Evolutionary conservation across 2,888 invertebrate genomes (phyloP), one percentile per base, ranked within the genome.

Genomic region (Sepiola atlantica): DNA sequence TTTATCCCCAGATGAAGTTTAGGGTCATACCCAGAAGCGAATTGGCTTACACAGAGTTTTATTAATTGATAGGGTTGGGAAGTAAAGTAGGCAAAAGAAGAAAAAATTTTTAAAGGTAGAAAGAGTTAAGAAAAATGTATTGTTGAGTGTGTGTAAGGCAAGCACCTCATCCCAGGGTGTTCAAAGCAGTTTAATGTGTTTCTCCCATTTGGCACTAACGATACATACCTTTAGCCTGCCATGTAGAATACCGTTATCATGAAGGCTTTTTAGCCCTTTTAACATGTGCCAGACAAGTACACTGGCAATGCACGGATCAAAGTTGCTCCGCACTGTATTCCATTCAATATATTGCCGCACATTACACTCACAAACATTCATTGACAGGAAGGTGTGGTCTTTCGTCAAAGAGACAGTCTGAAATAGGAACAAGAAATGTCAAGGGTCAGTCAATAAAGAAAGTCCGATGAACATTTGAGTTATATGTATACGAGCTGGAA

Each of bases 201-300:
- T 45, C 45, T 32, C n/a, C n/a, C 0, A 32, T 8, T n/a, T 45
- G 45, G 35, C 45, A 24, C 21, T 93, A 14, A 18, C 57, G 61
- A 93, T 32, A 90, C 95, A 14, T 94, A 97, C 97, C 96, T 96
- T 96, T 45, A 97, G 95, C 93, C 96, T 96, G 16, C 96, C 96
- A 94, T 97, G 97, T 0, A 96, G 95, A 92, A 96, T 95, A 35
- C 95, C 95, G 32, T 95, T 95, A 91, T 95, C 95, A 94, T 97
- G 97, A 18, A 97, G 95, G 77, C 95, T 95, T 54, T 95, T 95
- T n/a, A 97, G 95, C 0, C 96, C 97, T 45, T 96, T 95, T n/a
- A 97, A 94, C 35, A 97, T 94, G 95, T 97, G 97, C 96, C 96
- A 97, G 57, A 96, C 95, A 61, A 96, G 95, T 93, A 96, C 96